These are phyloP conservation scores for Bombus haemorrhoidalis DNA, from an alignment of 1,140 invertebrate species.

Conservation along the genomic window DNA sequence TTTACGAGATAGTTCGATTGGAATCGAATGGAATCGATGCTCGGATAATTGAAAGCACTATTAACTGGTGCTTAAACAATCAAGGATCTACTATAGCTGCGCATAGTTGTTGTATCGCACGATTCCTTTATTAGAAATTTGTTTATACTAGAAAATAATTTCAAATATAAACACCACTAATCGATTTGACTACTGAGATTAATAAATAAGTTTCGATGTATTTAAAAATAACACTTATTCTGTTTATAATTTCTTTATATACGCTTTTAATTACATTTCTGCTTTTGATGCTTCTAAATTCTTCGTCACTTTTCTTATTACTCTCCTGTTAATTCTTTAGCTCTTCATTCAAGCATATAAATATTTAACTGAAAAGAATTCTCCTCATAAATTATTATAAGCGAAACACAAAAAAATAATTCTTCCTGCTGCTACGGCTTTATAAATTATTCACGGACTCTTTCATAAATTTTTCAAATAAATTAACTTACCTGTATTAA, in stretches of 20 bases:
- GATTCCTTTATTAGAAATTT: background rate
- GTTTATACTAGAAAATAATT: background rate
- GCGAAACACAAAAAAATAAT: too few relatives aligned
- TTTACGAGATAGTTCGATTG: conserved; percentile 11
- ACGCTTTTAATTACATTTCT: background rate
- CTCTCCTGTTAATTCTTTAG: background rate
- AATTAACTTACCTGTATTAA: too few relatives aligned
- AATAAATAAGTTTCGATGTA: too few relatives aligned
- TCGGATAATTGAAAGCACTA: conserved; percentile 16
- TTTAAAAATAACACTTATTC: too few relatives aligned
- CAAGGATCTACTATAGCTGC: background rate
- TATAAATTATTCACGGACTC: too few relatives aligned
- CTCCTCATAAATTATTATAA: too few relatives aligned
- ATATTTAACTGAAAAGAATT: background rate
- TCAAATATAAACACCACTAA: background rate
- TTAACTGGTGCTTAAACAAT: conserved; percentile 1
- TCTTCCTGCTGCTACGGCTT: too few relatives aligned
- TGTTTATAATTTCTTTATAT: too few relatives aligned
- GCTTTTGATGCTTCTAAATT: too few relatives aligned
- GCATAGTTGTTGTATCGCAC: background rate
- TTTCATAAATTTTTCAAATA: too few relatives aligned
- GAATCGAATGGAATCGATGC: conserved; percentile 12
- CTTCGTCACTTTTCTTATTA: background rate
- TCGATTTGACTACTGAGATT: background rate
- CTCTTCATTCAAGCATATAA: background rate